Evolutionary conservation across 2,113 vertebrate genomes (phyloP).

Genomic region (Aphelocoma coerulescens): DNA sequence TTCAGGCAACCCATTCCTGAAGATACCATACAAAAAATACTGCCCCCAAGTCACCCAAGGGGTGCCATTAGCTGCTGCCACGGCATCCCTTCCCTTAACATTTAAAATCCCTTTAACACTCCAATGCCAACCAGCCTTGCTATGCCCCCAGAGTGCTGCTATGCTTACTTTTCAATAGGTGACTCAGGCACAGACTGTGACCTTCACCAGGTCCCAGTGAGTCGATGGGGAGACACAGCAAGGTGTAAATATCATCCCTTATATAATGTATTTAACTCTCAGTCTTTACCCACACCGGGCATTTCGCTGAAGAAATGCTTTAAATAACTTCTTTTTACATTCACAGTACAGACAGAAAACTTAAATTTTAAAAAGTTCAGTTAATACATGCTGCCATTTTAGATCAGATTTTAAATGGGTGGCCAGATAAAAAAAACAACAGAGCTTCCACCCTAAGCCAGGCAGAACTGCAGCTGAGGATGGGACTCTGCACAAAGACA

Average conservation of each 20-base stretch:
- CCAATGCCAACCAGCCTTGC: background rate
- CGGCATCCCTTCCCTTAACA: background rate
- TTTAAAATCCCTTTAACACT: background rate
- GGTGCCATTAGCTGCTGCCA: background rate
- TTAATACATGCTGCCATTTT: background rate
- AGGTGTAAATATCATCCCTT: background rate
- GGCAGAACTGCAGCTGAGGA: background rate
- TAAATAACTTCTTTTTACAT: background rate
- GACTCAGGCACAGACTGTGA: background rate
- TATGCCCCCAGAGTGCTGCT: background rate
- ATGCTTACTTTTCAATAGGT: background rate
- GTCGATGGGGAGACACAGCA: background rate
- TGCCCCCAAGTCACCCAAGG: background rate
- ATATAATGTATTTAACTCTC: background rate
- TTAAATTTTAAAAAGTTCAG: background rate
- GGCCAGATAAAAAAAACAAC: background rate
- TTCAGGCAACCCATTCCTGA: background rate
- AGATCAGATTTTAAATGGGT: background rate
- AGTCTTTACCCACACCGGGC: background rate
- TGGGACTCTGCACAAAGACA: background rate
- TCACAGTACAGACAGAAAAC: background rate
- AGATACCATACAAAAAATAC: background rate
- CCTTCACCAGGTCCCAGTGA: background rate
- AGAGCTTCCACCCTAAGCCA: background rate
- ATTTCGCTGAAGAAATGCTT: background rate